phyloP scores from a whole-genome alignment of 2,888 invertebrate species.

The Anthophora plumipes region DNA sequence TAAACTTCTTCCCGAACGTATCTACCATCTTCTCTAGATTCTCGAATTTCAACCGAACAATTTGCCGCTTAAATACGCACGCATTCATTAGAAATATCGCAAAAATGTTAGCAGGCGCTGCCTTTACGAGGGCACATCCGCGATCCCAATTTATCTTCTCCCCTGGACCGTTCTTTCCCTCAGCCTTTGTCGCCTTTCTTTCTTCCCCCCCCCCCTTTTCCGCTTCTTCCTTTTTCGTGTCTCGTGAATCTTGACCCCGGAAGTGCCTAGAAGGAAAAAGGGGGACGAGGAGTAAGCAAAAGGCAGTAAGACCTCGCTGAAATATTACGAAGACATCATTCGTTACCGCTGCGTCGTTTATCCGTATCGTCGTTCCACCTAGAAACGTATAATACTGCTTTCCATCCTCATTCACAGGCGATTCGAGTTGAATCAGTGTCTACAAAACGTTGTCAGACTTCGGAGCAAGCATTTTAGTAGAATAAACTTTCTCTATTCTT shows the following conservation, averaged over 20 bases:
- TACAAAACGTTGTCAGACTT: conserved; percentile 27
- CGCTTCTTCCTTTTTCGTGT: conserved; percentile 54
- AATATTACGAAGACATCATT: conserved; percentile 77
- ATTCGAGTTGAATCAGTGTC: conserved; percentile 12
- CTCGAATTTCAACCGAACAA: conserved; percentile 8
- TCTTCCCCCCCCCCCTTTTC: conserved; percentile 46
- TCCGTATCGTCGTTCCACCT: conserved; percentile 66
- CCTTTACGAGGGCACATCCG: conserved; percentile 57
- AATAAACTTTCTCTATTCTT: too few relatives aligned
- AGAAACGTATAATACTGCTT: conserved; percentile 69
- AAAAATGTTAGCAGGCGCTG: conserved; percentile 31
- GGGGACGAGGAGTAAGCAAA: conserved; percentile 25
- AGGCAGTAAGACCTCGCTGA: conserved; percentile 60
- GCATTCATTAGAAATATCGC: conserved; percentile 48
- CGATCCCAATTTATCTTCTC: conserved; percentile 68
- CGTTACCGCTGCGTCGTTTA: conserved; percentile 70
- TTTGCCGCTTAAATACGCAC: conserved; percentile 28
- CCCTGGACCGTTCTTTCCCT: conserved; percentile 50
- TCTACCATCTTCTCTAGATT: not conserved
- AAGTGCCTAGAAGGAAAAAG: conserved; percentile 53
- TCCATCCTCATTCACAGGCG: conserved; percentile 59
- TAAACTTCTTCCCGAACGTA: too few relatives aligned
- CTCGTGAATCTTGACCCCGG: conserved; percentile 74
- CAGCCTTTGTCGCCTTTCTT: conserved; percentile 68
- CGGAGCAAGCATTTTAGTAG: conserved; percentile 72